Evolutionary conservation across 2,113 vertebrate species (phyloP), one percentile per base, ranked within the genome.

Genomic region (Scytalopus superciliaris): DNA sequence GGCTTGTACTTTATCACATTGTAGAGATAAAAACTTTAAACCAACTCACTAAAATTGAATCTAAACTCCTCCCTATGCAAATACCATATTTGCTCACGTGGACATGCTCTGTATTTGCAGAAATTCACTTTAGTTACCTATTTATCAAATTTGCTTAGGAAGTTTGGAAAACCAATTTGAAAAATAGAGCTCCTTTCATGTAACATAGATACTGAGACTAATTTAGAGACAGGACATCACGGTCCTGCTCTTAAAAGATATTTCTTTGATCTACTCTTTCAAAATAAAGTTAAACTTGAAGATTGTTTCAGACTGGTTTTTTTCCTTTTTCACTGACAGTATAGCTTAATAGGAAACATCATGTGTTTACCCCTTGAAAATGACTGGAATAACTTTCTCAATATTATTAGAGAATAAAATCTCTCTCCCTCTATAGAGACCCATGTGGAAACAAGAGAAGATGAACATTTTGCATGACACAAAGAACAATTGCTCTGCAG

Each of bases 401-500:
- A 5, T 57, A 72, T 23, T 49, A 45, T 60, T 64, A 60, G 25
- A 68, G 31, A 84, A 67, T 28, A 89, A 79, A 89, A 69, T 50
- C 90, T 77, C 93, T 84, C 40, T 53, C n/a, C 40, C n/a, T 68
- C 87, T 94, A 70, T 73, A 59, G 45, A 93, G 18, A 91, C 39
- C 59, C 42, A 14, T 45, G 35, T 79, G 78, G 57, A 96, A 91
- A 84, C 57, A 83, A 85, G 84, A 56, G 86, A 84, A 81, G 70
- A 93, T 79, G 70, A 96, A 76, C 75, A 87, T 85, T 96, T 87
- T 69, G 49, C 74, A 53, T 19, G 84, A 59, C 93, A 94, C 40
- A 76, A 94, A 89, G 63, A 87, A 69, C 81, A 83, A 95, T 91
- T 85, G 87, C 74, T 87, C 67, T 87, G 89, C 89, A 96, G 91